Evolutionary conservation across 2,113 vertebrate species (phyloP).

Genomic region (Lipotes vexillifer): DNA sequence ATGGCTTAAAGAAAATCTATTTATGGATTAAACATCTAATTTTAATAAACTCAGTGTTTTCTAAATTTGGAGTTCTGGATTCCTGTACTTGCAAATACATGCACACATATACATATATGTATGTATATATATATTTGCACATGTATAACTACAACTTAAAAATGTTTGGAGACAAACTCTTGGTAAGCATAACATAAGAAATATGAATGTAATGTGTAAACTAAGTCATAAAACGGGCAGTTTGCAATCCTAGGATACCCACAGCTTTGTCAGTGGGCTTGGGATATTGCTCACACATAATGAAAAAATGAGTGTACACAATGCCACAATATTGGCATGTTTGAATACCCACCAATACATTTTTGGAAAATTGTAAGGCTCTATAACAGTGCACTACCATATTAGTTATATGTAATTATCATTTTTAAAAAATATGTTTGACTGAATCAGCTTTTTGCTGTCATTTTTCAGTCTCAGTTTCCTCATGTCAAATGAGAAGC

Average conservation of each 20-base stretch:
- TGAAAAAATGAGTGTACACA: constrained; percentile 7
- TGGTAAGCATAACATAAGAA: neutral
- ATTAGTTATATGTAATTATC: neutral
- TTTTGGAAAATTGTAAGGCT: neutral
- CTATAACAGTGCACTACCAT: neutral
- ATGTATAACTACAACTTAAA: neutral
- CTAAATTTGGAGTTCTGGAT: constrained; percentile 21
- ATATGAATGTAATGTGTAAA: neutral
- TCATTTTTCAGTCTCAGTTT: neutral
- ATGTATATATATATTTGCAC: neutral
- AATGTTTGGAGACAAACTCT: neutral
- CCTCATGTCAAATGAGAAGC: neutral
- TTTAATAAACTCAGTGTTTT: constrained; percentile 27
- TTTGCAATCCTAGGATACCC: neutral
- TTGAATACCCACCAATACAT: neutral
- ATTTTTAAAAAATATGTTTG: neutral
- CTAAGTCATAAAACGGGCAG: neutral
- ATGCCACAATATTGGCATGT: neutral
- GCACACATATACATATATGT: neutral
- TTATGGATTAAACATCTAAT: constrained; percentile 42
- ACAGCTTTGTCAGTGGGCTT: neutral
- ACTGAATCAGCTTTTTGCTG: neutral
- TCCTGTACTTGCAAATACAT: neutral
- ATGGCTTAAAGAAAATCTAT: constrained; percentile 44
- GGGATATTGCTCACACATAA: neutral